phyloP scores from a whole-genome alignment of 2,797 vertebrate species.

The Gobionotothen gibberifrons region DNA sequence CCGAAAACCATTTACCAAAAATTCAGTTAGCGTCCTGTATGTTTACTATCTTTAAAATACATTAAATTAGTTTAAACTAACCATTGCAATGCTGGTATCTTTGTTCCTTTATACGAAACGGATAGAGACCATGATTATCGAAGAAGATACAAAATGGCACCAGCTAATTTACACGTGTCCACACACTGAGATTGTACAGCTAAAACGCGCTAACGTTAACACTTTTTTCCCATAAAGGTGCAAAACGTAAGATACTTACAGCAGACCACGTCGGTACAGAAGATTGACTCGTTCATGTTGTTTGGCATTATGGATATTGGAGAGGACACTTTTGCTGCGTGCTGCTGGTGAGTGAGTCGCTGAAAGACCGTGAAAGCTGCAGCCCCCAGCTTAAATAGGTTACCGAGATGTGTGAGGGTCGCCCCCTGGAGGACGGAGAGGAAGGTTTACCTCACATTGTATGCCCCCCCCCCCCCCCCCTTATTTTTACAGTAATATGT shows the following conservation, averaged over 20 bases:
- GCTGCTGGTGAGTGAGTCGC: fast-evolving
- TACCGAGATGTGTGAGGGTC: not conserved
- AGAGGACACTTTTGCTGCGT: fast-evolving
- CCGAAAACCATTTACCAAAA: not conserved
- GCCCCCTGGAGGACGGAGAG: constrained; percentile 34
- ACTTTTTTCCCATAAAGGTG: fast-evolving
- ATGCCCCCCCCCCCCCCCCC: too few relatives aligned
- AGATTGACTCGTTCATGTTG: fast-evolving
- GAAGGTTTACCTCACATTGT: fast-evolving
- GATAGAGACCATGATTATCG: too few relatives aligned
- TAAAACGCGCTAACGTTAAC: not conserved
- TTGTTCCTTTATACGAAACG: not conserved
- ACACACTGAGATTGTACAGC: not conserved
- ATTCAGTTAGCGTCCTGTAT: fast-evolving
- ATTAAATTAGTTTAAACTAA: not conserved
- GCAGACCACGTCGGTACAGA: fast-evolving
- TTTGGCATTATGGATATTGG: fast-evolving
- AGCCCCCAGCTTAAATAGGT: constrained; percentile 35
- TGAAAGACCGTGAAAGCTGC: fast-evolving
- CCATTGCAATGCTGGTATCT: fast-evolving
- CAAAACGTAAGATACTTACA: constrained; percentile 33
- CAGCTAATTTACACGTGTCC: constrained; percentile 41
- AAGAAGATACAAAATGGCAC: constrained; percentile 1
- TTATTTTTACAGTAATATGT: not conserved
- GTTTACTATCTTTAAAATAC: fast-evolving